Evolutionary conservation across 2,888 invertebrate genomes (phyloP), one percentile per base, ranked within the genome.

Genomic region (Disparrhopalites patrizii): DNA sequence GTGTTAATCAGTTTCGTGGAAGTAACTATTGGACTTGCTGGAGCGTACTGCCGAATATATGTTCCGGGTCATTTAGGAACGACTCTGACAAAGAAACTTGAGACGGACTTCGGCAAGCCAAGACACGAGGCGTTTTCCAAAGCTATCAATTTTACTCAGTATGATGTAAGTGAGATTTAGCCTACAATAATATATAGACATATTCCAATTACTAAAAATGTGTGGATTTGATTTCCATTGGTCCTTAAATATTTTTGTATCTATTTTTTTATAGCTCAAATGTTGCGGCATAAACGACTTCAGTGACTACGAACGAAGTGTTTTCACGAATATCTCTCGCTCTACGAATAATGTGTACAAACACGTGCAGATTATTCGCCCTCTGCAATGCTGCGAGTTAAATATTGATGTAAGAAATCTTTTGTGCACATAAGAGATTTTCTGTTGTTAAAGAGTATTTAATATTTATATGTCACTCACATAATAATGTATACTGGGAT

Each of bases 141-240:
- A 38, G 81, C 82, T 58, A 76, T 82, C 58, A 81, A 82, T 73
- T 81, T 79, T 72, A 79, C 80, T 47, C 81, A 81, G 68, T 81
- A 79, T 69, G 79, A 81, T 78, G 81, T 81, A 76, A 72, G 67
- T 47, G 5, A 50, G 25, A 18, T 1, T 40, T 13, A 51, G n/a
- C 28, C n/a, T n/a, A n/a, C n/a, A n/a, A n/a, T n/a, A n/a, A n/a
- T n/a, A n/a, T n/a, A n/a, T n/a, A n/a, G n/a, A n/a, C n/a, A 36
- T 36, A 36, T 36, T 7, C 8, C 36, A 36, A 10, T 10, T 10
- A 15, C 36, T 15, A 36, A 36, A 15, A 36, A 36, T 10, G 15
- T 36, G 8, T 36, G 36, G 36, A 36, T 10, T 10, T 36, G 7
- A 36, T 7, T 36, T 10, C 8, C 15, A 36, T 36, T 7, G 7